Percentiles rank a stretch among this genome's conserved stretches.
Conservation (phyloP, 2,888 invertebrate species). For the Drosophila villosipedis region DNA sequence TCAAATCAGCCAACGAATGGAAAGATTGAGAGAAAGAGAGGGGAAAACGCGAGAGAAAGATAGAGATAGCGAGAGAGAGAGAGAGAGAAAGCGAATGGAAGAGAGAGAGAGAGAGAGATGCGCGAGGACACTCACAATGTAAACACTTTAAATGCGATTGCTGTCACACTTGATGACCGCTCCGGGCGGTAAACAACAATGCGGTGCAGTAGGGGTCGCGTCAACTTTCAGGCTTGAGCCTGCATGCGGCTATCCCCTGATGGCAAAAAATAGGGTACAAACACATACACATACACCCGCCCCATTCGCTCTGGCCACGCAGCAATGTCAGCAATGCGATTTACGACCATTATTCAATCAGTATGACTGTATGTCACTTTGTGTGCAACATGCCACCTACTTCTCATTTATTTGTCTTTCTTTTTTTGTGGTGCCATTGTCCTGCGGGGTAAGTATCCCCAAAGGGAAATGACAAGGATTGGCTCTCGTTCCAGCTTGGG, state of each 20-base stretch:
- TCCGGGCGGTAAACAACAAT: slow-evolving; percentile 39
- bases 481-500: slow-evolving; percentile 35
- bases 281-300: background rate
- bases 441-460: slow-evolving; percentile 12
- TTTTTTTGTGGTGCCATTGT: slow-evolving; percentile 5
- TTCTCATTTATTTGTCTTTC: background rate
- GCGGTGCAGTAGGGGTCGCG: slow-evolving; percentile 4
- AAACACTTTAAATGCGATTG: slow-evolving; percentile 77
- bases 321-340: slow-evolving; percentile 79
- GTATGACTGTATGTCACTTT: slow-evolving; percentile 82
- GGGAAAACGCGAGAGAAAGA: background rate
- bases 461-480: slow-evolving; percentile 22
- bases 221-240: slow-evolving; percentile 8
- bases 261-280: background rate
- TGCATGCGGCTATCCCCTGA: slow-evolving; percentile 18
- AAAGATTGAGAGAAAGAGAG: background rate
- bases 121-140: slow-evolving; percentile 44
- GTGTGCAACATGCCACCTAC: slow-evolving; percentile 57
- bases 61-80: background rate
- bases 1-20: slow-evolving; percentile 36
- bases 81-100: background rate
- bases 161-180: slow-evolving; percentile 70
- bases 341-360: slow-evolving; percentile 81
- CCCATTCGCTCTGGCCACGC: slow-evolving; percentile 29
- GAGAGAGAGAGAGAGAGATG: background rate